A percentile compares a stretch with the other conserved stretches of the same genome.
These are phyloP conservation scores for Gallinago jamesoni DNA, from an alignment of 2,113 vertebrate species.

Conservation along the genomic window DNA sequence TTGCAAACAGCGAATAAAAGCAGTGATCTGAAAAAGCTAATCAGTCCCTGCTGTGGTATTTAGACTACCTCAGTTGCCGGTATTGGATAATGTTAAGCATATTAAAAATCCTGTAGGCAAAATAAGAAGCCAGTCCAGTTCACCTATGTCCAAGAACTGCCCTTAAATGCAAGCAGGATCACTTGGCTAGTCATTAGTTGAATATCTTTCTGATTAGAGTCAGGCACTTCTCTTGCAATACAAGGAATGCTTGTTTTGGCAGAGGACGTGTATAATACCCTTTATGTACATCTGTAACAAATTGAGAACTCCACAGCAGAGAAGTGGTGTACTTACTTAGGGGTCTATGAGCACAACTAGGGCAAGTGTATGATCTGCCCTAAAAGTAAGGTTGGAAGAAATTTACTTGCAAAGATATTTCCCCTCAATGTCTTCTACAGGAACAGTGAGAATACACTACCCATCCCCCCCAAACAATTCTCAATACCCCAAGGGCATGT, in stretches of 20 bases:
- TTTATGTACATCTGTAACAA: neutral
- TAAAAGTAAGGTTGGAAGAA: neutral
- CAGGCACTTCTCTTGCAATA: neutral
- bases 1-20: slow-evolving; percentile 78
- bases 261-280: neutral
- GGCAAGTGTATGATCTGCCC: neutral
- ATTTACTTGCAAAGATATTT: neutral
- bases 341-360: neutral
- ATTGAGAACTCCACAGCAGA: neutral
- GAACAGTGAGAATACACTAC: neutral
- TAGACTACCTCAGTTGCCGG: slow-evolving; percentile 68
- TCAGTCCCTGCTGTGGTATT: slow-evolving; percentile 83
- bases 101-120: slow-evolving; percentile 79
- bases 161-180: neutral
- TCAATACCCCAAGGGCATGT: neutral
- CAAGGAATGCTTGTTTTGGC: neutral
- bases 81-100: slow-evolving; percentile 78
- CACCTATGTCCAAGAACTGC: neutral
- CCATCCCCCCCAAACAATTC: neutral
- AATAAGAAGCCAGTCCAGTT: slow-evolving; percentile 38
- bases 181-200: neutral
- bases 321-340: fast-evolving
- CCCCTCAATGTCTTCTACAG: neutral
- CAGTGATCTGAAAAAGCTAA: slow-evolving; percentile 83
- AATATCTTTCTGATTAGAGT: neutral